These are phyloP conservation scores for Halcyon chelicuti DNA, from an alignment of 2,797 vertebrate species.

Conservation along the genomic window DNA sequence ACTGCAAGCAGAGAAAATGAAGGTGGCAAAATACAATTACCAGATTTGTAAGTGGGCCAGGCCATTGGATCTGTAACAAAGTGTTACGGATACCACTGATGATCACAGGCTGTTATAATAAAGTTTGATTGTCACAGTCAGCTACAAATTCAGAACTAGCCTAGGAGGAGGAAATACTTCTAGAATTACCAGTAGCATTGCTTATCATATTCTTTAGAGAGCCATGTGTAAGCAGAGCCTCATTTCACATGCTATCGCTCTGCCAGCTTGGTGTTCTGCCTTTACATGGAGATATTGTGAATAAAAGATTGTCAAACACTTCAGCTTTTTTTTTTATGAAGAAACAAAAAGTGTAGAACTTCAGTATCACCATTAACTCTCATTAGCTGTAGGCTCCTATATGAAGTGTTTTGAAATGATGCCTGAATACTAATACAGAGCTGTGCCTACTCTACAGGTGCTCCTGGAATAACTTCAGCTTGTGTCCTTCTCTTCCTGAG, in stretches of 20 bases:
- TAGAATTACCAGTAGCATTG: no score
- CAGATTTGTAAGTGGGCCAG: no score
- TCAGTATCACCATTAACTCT: not conserved
- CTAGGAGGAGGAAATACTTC: no score
- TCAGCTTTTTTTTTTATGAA: conserved; percentile 22
- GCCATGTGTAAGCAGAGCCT: not conserved
- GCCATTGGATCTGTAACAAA: no score
- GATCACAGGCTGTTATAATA: no score
- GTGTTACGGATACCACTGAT: no score
- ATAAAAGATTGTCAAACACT: not conserved
- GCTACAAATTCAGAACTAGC: no score
- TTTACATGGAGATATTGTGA: not conserved
- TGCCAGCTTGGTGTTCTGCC: not conserved
- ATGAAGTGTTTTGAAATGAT: conserved; percentile 1
- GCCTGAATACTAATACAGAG: conserved; percentile 10
- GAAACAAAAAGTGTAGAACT: not conserved
- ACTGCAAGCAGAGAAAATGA: no score
- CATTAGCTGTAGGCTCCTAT: not conserved
- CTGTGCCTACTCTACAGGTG: not conserved
- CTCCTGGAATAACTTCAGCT: not conserved
- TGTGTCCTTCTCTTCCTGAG: not conserved
- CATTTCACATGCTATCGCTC: not conserved
- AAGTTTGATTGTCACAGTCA: no score
- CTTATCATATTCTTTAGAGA: not conserved
- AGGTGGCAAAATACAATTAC: no score